Conservation (phyloP, 2,888 invertebrate genomes). For the Andrena minutula region DNA sequence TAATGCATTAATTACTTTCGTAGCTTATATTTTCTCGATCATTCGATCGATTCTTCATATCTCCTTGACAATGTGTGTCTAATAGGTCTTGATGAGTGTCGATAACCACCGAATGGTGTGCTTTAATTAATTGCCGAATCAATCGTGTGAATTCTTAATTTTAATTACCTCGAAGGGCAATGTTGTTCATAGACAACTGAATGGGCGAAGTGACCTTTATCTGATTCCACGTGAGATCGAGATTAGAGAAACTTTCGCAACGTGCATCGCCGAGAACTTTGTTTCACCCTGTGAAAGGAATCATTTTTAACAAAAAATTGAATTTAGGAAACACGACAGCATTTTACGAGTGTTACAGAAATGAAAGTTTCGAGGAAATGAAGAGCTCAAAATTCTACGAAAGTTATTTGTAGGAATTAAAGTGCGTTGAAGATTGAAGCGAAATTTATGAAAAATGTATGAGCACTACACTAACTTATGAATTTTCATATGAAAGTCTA, state of each 20-base stretch:
- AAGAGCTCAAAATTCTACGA: too few species aligned
- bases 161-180: constrained; percentile 35
- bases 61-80: constrained; percentile 12
- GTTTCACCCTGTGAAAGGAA: neutral
- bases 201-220: constrained; percentile 1
- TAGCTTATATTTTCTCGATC: constrained; percentile 16
- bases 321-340: too few species aligned
- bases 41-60: constrained; percentile 24
- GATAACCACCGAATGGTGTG: constrained; percentile 18
- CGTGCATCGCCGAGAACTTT: neutral
- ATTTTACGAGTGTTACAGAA: neutral
- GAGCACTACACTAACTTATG: too few species aligned
- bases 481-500: too few species aligned
- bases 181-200: neutral
- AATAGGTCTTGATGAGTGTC: constrained; percentile 19
- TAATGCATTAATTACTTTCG: constrained; percentile 27
- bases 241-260: constrained; percentile 27
- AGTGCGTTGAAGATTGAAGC: too few species aligned
- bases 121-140: constrained; percentile 49
- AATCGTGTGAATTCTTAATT: constrained; percentile 45
- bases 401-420: too few species aligned
- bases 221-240: constrained; percentile 29
- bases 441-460: too few species aligned
- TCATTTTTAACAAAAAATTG: neutral
- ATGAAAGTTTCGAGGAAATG: too few species aligned